phyloP scores from a whole-genome alignment of 2,113 vertebrate species.

The Oxyura jamaicensis region DNA sequence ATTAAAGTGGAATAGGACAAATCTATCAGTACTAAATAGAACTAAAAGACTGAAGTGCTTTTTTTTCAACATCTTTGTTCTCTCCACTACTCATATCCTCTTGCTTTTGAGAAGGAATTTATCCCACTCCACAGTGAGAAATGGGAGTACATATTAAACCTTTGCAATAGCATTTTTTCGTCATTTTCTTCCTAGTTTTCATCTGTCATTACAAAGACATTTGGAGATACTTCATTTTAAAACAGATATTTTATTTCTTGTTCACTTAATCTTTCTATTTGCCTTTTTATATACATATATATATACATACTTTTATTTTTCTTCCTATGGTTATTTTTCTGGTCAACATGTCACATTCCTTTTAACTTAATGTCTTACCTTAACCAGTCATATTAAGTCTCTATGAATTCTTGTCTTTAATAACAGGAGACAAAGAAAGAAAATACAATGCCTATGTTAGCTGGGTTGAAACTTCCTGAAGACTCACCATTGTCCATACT shows the following conservation, averaged over 20 bases:
- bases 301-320: background rate
- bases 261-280: background rate
- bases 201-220: background rate
- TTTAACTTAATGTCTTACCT: background rate
- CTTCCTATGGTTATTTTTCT: background rate
- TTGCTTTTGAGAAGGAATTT: background rate
- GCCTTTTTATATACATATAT: too few relatives aligned
- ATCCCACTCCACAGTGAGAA: background rate
- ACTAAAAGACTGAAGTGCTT: background rate
- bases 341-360: background rate
- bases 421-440: background rate
- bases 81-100: background rate
- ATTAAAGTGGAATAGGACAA: background rate
- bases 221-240: background rate
- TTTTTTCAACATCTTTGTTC: background rate
- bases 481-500: background rate
- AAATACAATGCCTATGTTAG: background rate
- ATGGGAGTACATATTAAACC: background rate
- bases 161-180: background rate
- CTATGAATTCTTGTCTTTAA: background rate
- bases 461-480: background rate
- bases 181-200: background rate
- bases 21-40: background rate
- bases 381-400: fast-evolving
- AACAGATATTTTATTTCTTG: background rate